Conservation (phyloP, 2,113 vertebrate genomes). For the Recurvirostra avosetta region DNA sequence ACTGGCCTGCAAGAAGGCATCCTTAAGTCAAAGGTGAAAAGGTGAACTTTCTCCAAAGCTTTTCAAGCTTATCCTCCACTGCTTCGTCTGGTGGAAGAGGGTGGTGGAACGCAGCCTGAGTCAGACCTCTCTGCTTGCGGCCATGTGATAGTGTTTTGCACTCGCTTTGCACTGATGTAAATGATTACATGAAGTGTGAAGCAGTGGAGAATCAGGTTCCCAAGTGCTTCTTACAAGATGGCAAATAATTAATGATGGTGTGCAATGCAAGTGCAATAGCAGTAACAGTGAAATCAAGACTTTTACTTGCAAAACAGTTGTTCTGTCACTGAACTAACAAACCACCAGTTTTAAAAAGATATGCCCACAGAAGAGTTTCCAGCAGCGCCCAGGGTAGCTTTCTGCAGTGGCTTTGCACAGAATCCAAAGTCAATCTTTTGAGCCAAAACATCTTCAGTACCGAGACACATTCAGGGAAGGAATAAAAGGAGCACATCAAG, state of each 20-base stretch:
- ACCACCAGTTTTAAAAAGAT: neutral
- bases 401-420: neutral
- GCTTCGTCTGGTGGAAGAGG: neutral
- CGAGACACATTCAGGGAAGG: neutral
- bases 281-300: neutral
- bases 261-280: neutral
- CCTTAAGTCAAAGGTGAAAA: neutral
- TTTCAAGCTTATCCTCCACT: neutral
- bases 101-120: neutral
- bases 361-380: neutral
- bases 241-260: neutral
- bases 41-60: neutral
- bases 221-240: neutral
- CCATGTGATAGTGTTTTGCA: neutral
- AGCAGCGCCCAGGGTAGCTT: neutral
- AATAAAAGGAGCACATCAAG: neutral
- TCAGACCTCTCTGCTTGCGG: neutral
- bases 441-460: neutral
- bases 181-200: neutral
- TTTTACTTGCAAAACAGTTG: neutral
- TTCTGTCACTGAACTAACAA: neutral
- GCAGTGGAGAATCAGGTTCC: neutral
- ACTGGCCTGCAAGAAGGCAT: neutral
- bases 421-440: neutral
- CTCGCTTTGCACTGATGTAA: neutral